Percentiles rank a stretch among this genome's conserved stretches.
phyloP scores from a whole-genome alignment of 2,888 invertebrate genomes.

The Amphiduros pacificus region DNA sequence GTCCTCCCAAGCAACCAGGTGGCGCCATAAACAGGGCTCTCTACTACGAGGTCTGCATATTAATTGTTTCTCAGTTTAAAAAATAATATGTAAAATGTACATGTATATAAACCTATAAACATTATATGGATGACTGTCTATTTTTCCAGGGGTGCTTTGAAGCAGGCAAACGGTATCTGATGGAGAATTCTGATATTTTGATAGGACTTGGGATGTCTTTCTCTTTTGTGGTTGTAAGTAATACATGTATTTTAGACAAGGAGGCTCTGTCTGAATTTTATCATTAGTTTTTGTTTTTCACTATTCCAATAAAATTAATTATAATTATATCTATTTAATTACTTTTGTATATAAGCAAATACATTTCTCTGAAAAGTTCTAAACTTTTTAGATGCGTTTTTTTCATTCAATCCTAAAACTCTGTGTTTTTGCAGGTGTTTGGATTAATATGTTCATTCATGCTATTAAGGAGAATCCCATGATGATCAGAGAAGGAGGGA shows the following conservation, averaged over 20 bases:
- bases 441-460: conserved; percentile 24
- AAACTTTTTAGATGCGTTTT: too few species aligned
- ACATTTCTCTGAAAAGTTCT: too few species aligned
- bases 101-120: background rate
- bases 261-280: background rate
- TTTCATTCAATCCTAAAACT: background rate
- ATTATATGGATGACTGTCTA: background rate
- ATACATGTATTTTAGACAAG: background rate
- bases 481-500: background rate
- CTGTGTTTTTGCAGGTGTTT: conserved; percentile 19
- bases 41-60: conserved; percentile 31
- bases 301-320: background rate
- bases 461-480: conserved; percentile 15
- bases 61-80: background rate
- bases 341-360: background rate
- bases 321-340: background rate
- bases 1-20: conserved; percentile 31
- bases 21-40: conserved; percentile 36
- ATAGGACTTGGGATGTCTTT: conserved; percentile 31
- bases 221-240: conserved; percentile 26
- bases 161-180: conserved; percentile 30
- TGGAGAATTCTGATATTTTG: conserved; percentile 29
- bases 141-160: conserved; percentile 32
- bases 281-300: background rate
- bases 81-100: background rate